phyloP scores from a whole-genome alignment of 2,113 vertebrate genomes.

The Reinhardtius hippoglossoides region DNA sequence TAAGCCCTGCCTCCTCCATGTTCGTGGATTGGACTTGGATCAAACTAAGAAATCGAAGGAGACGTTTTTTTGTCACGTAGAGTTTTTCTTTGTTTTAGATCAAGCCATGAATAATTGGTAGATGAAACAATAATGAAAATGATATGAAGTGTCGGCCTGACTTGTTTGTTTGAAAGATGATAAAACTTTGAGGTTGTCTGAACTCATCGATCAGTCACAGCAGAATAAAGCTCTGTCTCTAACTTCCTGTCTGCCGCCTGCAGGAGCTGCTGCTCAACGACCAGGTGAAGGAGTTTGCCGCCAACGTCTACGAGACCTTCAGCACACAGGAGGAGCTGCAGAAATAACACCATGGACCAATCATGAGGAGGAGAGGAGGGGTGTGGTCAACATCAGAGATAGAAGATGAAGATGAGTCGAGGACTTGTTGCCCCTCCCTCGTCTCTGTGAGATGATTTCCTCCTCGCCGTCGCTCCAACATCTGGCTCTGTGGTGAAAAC shows the following conservation, averaged over 20 bases:
- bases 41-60: too few relatives aligned
- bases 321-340: slow-evolving; percentile 93
- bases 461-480: background rate
- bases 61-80: too few relatives aligned
- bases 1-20: too few relatives aligned
- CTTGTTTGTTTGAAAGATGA: too few relatives aligned
- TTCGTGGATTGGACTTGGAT: too few relatives aligned
- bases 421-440: background rate
- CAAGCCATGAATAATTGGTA: too few relatives aligned
- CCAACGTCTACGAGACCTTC: slow-evolving; percentile 97
- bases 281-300: slow-evolving; percentile 96
- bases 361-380: background rate
- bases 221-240: background rate
- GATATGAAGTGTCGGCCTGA: too few relatives aligned
- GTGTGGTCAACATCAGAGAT: background rate
- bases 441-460: background rate
- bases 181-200: too few relatives aligned
- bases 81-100: too few relatives aligned
- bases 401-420: background rate
- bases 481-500: too few relatives aligned
- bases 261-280: slow-evolving; percentile 96
- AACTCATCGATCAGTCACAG: background rate
- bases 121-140: too few relatives aligned
- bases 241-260: background rate
- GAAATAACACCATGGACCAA: slow-evolving; percentile 79